Percentiles rank a stretch among this genome's conserved stretches.
phyloP scores from a whole-genome alignment of 2,113 vertebrate species.

The Eptesicus fuscus region DNA sequence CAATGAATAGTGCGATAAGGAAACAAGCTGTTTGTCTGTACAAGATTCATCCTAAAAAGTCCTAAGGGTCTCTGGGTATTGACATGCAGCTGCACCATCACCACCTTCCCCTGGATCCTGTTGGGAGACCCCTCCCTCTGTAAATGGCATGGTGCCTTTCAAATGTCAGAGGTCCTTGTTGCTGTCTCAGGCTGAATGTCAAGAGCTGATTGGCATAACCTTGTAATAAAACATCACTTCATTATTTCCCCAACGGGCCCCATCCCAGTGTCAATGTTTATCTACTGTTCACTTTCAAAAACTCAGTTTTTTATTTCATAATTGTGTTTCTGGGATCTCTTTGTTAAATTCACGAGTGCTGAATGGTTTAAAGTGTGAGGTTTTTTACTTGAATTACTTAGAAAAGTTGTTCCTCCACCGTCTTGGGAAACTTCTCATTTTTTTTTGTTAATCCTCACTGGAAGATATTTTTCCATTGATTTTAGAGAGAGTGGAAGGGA shows the following conservation, averaged over 20 bases:
- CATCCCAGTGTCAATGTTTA: neutral
- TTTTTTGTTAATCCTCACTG: too few relatives aligned
- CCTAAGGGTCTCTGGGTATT: neutral
- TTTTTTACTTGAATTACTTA: neutral
- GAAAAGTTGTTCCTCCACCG: neutral
- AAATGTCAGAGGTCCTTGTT: neutral
- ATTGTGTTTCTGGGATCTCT: neutral
- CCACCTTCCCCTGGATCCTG: rapidly evolving
- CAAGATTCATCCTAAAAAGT: neutral
- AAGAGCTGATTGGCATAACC: neutral
- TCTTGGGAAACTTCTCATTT: neutral
- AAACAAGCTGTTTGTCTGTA: neutral
- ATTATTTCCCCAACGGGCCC: neutral
- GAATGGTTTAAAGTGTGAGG: neutral
- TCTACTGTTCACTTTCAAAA: neutral
- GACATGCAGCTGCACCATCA: neutral
- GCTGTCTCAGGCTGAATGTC: neutral
- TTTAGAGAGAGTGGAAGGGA: too few relatives aligned
- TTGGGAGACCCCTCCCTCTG: neutral
- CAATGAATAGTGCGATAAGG: neutral
- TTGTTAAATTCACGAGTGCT: neutral
- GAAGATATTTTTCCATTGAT: too few relatives aligned
- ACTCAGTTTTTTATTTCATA: neutral
- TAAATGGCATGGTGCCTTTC: neutral
- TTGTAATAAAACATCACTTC: neutral